These are phyloP conservation scores for Smittia aterrima DNA, from an alignment of 2,888 invertebrate genomes.

Conservation along the genomic window DNA sequence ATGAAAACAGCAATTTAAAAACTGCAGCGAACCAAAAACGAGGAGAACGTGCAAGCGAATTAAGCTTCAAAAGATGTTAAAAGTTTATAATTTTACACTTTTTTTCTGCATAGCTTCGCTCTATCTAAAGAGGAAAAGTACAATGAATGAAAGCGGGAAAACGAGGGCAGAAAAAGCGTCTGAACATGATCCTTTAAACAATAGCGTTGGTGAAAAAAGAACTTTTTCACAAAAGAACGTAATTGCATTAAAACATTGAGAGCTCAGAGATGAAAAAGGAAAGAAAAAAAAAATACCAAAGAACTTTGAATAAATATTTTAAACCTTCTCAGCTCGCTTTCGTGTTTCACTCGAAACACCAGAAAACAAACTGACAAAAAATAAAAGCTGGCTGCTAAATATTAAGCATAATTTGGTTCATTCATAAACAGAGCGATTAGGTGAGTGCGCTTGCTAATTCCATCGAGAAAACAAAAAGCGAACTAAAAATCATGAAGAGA, in stretches of 20 bases:
- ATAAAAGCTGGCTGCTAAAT: background rate
- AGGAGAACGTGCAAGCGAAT: background rate
- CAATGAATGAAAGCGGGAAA: background rate
- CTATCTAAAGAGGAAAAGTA: background rate
- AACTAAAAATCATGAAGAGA: background rate
- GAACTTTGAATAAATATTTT: slow-evolving; percentile 3
- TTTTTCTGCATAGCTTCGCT: slow-evolving; percentile 1
- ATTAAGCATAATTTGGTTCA: slow-evolving; percentile 29
- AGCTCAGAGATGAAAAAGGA: slow-evolving; percentile 10
- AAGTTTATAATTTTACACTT: slow-evolving; percentile 32
- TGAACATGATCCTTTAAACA: slow-evolving; percentile 25
- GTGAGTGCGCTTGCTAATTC: background rate
- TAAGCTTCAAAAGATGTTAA: slow-evolving; percentile 39
- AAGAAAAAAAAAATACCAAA: background rate
- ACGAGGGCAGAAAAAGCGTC: background rate
- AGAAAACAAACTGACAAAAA: background rate
- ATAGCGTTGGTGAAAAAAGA: slow-evolving; percentile 13
- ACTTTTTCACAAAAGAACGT: background rate
- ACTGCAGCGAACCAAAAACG: background rate
- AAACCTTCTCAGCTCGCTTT: background rate
- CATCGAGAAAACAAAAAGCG: background rate
- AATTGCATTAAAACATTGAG: slow-evolving; percentile 24
- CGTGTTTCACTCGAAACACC: background rate
- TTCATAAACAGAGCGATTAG: slow-evolving; percentile 27
- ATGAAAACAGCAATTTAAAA: background rate